phyloP scores from a whole-genome alignment of 1,140 invertebrate genomes.

The Cecropterus lyciades region DNA sequence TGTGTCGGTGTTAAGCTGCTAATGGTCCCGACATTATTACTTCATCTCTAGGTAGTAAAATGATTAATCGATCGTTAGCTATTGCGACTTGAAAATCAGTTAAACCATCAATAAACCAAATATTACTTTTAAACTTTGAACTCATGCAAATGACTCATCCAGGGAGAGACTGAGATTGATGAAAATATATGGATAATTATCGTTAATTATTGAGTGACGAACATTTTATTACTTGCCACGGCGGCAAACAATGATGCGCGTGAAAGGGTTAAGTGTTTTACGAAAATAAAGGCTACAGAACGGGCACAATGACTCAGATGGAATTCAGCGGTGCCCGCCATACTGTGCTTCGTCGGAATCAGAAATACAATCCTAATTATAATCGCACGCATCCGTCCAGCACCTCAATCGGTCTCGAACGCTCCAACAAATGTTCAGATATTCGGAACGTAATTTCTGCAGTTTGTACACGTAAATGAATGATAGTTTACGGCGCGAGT shows the following conservation, averaged over 20 bases:
- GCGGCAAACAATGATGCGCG: slow-evolving; percentile 76
- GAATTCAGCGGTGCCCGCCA: slow-evolving; percentile 80
- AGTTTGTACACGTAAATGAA: slow-evolving; percentile 42
- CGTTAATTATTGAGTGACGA: slow-evolving; percentile 38
- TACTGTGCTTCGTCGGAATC: slow-evolving; percentile 81
- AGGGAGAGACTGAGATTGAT: slow-evolving; percentile 7
- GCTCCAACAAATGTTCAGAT: slow-evolving; percentile 51
- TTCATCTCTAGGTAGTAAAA: slow-evolving; percentile 27
- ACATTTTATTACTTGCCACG: slow-evolving; percentile 51
- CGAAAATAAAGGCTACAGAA: slow-evolving; percentile 82
- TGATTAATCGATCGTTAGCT: slow-evolving; percentile 34
- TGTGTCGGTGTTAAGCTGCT: slow-evolving; percentile 21
- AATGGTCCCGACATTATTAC: slow-evolving; percentile 31
- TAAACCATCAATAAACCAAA: slow-evolving; percentile 24
- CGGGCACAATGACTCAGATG: slow-evolving; percentile 83
- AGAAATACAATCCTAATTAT: slow-evolving; percentile 85
- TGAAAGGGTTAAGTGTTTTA: slow-evolving; percentile 78
- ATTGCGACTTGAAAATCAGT: slow-evolving; percentile 32
- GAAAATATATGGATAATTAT: slow-evolving; percentile 29
- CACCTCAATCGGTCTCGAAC: slow-evolving; percentile 75
- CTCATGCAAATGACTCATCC: slow-evolving; percentile 18
- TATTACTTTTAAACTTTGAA: slow-evolving; percentile 26
- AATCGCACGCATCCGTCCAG: slow-evolving; percentile 82
- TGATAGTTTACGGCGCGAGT: slow-evolving; percentile 26
- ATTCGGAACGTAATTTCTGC: slow-evolving; percentile 49